phyloP scores from a whole-genome alignment of 2,113 vertebrate genomes.

The Aplodontia rufa region DNA sequence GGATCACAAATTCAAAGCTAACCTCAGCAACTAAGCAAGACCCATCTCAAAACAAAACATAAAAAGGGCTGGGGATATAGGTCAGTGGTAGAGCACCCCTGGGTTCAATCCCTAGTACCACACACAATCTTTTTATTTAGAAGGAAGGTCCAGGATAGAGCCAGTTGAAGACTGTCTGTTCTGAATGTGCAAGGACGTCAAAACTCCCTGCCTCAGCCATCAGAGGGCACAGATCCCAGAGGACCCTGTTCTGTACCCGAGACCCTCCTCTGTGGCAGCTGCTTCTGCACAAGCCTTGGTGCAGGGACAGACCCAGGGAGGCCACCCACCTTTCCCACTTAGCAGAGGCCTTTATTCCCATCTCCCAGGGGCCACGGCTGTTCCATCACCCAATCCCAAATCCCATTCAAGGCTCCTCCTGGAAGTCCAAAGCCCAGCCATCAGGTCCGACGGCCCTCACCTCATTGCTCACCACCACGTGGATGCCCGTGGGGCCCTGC shows the following conservation, averaged over 20 bases:
- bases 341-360: not conserved
- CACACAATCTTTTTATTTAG: too few species aligned
- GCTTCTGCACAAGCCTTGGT: too few species aligned
- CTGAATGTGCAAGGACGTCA: not conserved
- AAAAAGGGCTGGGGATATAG: too few species aligned
- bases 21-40: too few species aligned
- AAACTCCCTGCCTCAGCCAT: not conserved
- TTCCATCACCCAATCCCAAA: rapidly evolving
- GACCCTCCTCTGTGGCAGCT: not conserved
- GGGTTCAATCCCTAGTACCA: too few species aligned
- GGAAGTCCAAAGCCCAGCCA: not conserved
- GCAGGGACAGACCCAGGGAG: not conserved
- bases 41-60: too few species aligned
- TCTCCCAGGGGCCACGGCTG: not conserved
- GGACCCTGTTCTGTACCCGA: too few species aligned
- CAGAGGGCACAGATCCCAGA: too few species aligned
- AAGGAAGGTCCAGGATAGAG: not conserved
- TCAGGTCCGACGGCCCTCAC: slow-evolving; percentile 77
- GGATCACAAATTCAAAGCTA: too few species aligned
- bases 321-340: not conserved
- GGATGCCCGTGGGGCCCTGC: slow-evolving; percentile 92
- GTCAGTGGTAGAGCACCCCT: too few species aligned
- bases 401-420: not conserved
- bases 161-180: not conserved
- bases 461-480: slow-evolving; percentile 94